Base-by-base conservation (phyloP, 1,140 invertebrate species). In the Pristionchus pacificus region DNA sequence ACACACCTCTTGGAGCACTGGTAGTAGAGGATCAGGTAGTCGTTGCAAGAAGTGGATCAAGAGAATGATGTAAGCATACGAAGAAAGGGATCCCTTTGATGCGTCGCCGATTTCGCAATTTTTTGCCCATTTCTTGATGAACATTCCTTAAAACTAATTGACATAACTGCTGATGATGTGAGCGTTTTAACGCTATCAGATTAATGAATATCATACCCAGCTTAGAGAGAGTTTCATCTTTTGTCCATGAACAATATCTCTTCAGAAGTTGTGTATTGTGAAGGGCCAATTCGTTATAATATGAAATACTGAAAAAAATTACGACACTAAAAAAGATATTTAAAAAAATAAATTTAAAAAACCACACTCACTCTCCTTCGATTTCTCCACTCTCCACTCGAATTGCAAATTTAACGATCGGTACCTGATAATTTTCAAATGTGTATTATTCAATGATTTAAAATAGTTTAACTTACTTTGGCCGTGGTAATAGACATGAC, bases 151-250 rank as follows among this genome's bases (percentile, higher is more conserved):
- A 64, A n/a, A 61, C 28, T 19, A 29, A 2, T 1, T 65, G 28
- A 19, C 15, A 60, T 68, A 14, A 28, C n/a, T 15, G 28, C n/a
- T 1, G 13, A 49, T 1, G 49, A 24, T 25, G 38, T 10, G 29
- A n/a, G 49, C 31, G 27, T 0, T 19, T 19, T 15, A 62, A 27
- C 0, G 19, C 15, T 62, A 62, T 15, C 13, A 64, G 14, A 55
- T 72, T 72, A 14, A 68, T 33, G 14, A 57, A 92, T 64, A 58
- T 63, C 6, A 63, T 24, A 28, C 68, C 71, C 14, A 73, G 31
- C 14, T 63, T 31, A 0, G 71, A 15, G 3, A 73, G 38, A 1
- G 49, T 33, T 13, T 60, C 1, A 32, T 67, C 71, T 2, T 33
- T 33, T 6, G 62, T 63, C 71, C 71, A 73, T 28, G 60, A 14